Evolutionary conservation across 2,888 invertebrate species (phyloP), one percentile per base, ranked within the genome.

Genomic region (Esperia sulphurella): DNA sequence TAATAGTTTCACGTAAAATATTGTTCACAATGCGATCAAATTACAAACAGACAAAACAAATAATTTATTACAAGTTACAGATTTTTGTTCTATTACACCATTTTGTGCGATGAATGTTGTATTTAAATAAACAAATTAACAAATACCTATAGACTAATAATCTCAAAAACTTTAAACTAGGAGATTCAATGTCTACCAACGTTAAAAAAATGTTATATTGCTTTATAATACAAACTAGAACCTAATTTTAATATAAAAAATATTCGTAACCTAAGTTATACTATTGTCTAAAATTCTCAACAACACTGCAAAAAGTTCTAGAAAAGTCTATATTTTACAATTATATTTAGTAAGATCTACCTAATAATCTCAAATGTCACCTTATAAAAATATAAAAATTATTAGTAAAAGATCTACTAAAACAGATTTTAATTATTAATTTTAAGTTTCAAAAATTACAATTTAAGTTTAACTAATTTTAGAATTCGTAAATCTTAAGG

Each of bases 21-120:
- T 79, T 73, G 78, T 76, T 63, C 67, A 60, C 63, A 66, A 21
- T 74, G 73, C 65, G 65, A 64, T 68, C 61, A 62, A 67, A 21
- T 69, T 66, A 71, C 71, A 75, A 71, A 73, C 57, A 35, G 66
- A 67, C 61, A 71, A 83, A 80, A 85, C 76, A 88, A 21, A 87
- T 88, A 87, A 87, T 85, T 87, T 88, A 87, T 78, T 84, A 83
- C 77, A 82, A 74, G 77, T 69, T 83, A 85, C 75, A 77, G 55
- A 39, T 65, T 67, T 61, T 62, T 61, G 56, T 63, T 74, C 68
- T 69, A 70, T 71, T 73, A 72, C 70, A 75, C 58, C 64, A 61
- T 45, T 63, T 85, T 86, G 86, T 86, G 85, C 84, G 83, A 73
- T 58, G 57, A 57, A 61, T 61, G 52, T 63, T 58, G 63, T 62